These are phyloP conservation scores for Cacatua alba DNA, from an alignment of 2,113 vertebrate species.

Conservation along the genomic window DNA sequence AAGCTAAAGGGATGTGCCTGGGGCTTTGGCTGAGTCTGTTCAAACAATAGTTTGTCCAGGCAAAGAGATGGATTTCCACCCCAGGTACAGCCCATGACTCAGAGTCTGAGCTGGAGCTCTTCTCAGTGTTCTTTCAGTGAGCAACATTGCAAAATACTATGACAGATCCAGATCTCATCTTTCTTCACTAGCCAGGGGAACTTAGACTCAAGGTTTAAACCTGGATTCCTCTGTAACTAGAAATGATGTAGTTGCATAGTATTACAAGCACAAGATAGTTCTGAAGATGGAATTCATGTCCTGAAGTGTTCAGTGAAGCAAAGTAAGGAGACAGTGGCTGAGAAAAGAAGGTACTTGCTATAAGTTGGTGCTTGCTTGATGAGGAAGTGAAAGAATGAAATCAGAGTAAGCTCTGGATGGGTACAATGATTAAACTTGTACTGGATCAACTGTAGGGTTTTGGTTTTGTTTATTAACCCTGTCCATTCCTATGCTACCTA, in stretches of 20 bases:
- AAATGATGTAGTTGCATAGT: not conserved
- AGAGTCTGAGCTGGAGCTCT: not conserved
- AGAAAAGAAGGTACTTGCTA: not conserved
- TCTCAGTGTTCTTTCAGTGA: not conserved
- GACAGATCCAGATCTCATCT: not conserved
- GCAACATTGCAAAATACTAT: not conserved
- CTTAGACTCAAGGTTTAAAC: not conserved
- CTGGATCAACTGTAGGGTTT: slow-evolving; percentile 34
- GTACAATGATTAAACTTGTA: slow-evolving; percentile 51
- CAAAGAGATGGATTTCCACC: slow-evolving; percentile 2
- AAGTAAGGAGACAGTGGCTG: not conserved
- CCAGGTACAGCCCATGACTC: not conserved
- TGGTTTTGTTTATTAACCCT: slow-evolving; percentile 51
- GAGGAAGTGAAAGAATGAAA: slow-evolving; percentile 57
- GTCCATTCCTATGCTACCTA: not conserved
- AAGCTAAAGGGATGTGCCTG: slow-evolving; percentile 22
- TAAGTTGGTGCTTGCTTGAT: slow-evolving; percentile 41
- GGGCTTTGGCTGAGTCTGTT: slow-evolving; percentile 29
- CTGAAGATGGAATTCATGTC: not conserved
- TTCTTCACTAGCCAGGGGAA: not conserved
- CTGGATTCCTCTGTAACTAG: not conserved
- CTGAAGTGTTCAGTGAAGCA: not conserved
- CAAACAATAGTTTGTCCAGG: slow-evolving; percentile 39
- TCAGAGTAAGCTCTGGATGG: slow-evolving; percentile 17
- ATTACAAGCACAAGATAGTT: not conserved